Conservation (phyloP, 2,113 vertebrate genomes). For the Hypanus sabinus region DNA sequence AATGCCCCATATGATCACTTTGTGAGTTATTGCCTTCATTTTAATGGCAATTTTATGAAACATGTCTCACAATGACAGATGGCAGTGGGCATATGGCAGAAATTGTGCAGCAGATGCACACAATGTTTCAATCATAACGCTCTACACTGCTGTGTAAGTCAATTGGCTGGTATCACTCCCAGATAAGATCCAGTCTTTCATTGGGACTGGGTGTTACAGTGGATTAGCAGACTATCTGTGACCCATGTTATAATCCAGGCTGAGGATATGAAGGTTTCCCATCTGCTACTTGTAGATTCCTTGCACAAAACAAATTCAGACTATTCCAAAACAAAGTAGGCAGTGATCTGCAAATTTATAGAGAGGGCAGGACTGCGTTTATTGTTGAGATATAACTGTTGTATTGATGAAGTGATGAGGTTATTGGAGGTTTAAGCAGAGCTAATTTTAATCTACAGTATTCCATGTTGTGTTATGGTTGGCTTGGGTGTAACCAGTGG, state of each 20-base stretch:
- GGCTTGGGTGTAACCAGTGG: not conserved
- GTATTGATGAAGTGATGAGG: not conserved
- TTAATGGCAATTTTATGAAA: not conserved
- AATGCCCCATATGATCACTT: not conserved
- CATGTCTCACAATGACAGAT: not conserved
- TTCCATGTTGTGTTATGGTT: not conserved
- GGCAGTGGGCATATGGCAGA: slow-evolving; percentile 10
- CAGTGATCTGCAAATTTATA: not conserved
- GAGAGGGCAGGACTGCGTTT: not conserved
- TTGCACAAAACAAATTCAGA: not conserved
- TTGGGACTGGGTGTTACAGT: not conserved
- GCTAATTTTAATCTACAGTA: not conserved
- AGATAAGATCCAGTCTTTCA: not conserved
- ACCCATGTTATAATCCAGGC: not conserved
- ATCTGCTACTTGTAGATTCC: not conserved
- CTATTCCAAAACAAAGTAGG: not conserved
- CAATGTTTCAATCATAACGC: not conserved
- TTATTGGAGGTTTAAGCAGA: not conserved
- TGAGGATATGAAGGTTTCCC: not conserved
- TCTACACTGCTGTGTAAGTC: not conserved
- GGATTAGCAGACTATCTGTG: not conserved
- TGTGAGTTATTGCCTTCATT: not conserved
- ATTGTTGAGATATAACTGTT: not conserved
- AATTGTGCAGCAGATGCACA: not conserved
- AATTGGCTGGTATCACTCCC: not conserved